Evolutionary conservation across 2,113 vertebrate species (phyloP), one percentile per base, ranked within the genome.

Genomic region (Cervus canadensis): DNA sequence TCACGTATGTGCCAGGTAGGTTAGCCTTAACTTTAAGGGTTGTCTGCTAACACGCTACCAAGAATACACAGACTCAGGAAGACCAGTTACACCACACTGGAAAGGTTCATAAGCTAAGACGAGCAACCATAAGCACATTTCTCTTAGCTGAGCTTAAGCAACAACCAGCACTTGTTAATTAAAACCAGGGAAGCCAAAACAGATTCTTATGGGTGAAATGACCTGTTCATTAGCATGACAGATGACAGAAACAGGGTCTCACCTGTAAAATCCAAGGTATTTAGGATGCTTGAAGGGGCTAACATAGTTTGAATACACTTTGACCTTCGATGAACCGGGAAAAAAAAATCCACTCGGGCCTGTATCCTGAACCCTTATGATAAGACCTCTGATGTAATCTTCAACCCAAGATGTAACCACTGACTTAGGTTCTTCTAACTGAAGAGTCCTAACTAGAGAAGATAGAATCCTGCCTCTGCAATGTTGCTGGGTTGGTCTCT

Each of bases 201-300:
- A 84, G 54, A 11, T 87, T 90, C 60, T 45, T 59, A 81, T 28
- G 36, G 76, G 85, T 94, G 50, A 96, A 84, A 78, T 84, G 43
- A 84, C 43, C 33, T 36, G 48, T 86, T 83, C 60, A 82, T 93
- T 86, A 52, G 57, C 54, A 90, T 6, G 3, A 50, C 8, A 36
- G 91, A 62, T 76, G 48, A 95, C 54, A 97, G 92, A 90, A 87
- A 96, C 2, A 74, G 12, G 50, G 45, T 76, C 36, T 93, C 2
- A 2, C 3, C 92, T 48, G 15, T 56, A 50, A 88, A 60, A 43
- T 52, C 7, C 23, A 15, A 91, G 43, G 30, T 78, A 48, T 78
- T 90, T 14, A 71, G 64, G 36, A n/a, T 21, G 9, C 25, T 5
- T 40, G 16, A 19, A 87, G 25, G 45, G 26, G n/a, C 88, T 79